Base-by-base conservation (phyloP, 2,888 invertebrate species). In the Drosophila infuscata region DNA sequence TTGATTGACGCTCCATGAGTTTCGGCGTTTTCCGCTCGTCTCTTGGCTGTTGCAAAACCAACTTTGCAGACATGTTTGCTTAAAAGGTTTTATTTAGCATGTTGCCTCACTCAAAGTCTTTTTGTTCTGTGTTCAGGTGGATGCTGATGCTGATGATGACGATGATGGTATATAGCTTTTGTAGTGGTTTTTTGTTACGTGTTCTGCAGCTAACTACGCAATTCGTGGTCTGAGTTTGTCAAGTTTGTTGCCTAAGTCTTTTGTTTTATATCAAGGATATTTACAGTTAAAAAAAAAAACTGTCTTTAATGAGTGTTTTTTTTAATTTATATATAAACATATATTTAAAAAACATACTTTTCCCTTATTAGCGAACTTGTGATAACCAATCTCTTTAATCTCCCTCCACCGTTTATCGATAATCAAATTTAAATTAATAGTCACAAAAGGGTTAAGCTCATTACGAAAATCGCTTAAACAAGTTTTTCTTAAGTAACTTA, bases 1-100 rank as follows among this genome's bases (percentile, higher is more conserved):
- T 86, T 88, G 85, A 88, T 88, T 72, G 79, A 81, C 73, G 78
- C 71, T 72, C 43, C 69, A 81, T 64, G 69, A 71, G 77, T 66
- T 68, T 75, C 30, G 59, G 66, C 72, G 53, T 72, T 88, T 88
- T 65, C 70, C 59, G 70, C 57, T 69, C 52, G 0, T 33, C 69
- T 67, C 70, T 36, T 58, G 38, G 9, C 25, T 7, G 59, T 86
- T 89, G 88, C 89, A 49, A 89, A 89, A 85, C 52, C 36, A n/a
- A 56, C 76, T 54, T 9, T 9, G 59, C 63, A 71, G 59, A 59
- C 48, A 66, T 52, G 53, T 57, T 49, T 48, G 64, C 36, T 20
- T 53, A 48, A 69, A 65, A 49, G 65, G 46, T 70, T 70, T 79
- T 64, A 33, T 76, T 54, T 32, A 33, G 15, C 53, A 12, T n/a